Conservation (phyloP, 2,888 invertebrate species). For the Parthenolecanium corni region DNA sequence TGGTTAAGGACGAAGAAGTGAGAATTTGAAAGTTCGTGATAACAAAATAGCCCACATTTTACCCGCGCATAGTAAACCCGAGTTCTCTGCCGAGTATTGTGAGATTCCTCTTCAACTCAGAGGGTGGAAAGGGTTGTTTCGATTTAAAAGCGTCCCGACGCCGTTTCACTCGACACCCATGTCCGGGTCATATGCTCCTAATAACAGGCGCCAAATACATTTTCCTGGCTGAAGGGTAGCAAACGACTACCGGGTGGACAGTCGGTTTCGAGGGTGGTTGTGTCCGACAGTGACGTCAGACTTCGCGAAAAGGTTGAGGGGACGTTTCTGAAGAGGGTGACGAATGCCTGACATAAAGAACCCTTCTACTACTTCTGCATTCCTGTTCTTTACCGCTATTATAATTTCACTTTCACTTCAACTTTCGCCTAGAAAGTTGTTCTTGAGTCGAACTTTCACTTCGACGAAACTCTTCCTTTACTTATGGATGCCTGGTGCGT, state of each 20-base stretch:
- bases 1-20: no score
- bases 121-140: not conserved
- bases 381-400: constrained; percentile 7
- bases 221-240: constrained; percentile 5
- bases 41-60: no score
- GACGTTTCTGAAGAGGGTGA: not conserved
- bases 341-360: not conserved
- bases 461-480: no score
- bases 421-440: constrained; percentile 1
- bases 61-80: no score
- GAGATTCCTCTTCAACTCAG: no score
- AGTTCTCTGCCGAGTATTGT: no score
- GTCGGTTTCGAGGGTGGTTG: no score
- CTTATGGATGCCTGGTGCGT: no score
- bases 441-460: no score
- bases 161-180: not conserved
- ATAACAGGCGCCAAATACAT: constrained; percentile 10
- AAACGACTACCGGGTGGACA: no score
- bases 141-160: not conserved
- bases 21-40: no score
- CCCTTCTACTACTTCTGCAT: not conserved
- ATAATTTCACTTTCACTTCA: constrained; percentile 19
- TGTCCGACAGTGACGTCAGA: not conserved
- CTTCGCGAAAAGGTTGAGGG: not conserved
- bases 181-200: not conserved